Conservation (phyloP, 2,888 invertebrate genomes). For the Harpalus rubripes region DNA sequence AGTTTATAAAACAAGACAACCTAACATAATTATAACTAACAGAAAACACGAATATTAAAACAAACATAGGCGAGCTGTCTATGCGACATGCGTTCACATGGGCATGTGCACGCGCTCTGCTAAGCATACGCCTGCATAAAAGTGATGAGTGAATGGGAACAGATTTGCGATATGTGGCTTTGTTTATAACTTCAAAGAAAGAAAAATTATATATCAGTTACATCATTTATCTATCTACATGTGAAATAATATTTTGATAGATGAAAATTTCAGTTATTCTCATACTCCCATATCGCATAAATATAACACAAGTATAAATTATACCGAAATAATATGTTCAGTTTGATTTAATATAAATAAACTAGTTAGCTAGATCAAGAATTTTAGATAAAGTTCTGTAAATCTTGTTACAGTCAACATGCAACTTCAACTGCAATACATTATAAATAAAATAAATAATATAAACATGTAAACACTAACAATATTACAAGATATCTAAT, state of each 20-base stretch:
- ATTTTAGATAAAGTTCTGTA: no score
- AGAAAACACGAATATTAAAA: slow-evolving; percentile 61
- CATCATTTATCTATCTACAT: slow-evolving; percentile 50
- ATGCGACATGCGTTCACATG: slow-evolving; percentile 44
- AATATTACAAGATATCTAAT: no score
- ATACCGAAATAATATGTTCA: neutral
- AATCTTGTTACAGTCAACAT: no score
- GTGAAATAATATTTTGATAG: slow-evolving; percentile 49
- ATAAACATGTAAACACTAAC: no score
- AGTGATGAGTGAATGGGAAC: slow-evolving; percentile 44
- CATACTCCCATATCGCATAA: neutral
- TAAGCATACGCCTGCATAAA: slow-evolving; percentile 5
- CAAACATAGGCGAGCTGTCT: slow-evolving; percentile 52
- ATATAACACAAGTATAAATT: no score
- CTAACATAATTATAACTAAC: slow-evolving; percentile 54
- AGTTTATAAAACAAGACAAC: slow-evolving; percentile 55
- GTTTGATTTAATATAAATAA: no score
- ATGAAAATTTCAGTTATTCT: neutral
- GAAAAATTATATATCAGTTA: slow-evolving; percentile 41
- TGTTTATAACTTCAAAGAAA: slow-evolving; percentile 21
- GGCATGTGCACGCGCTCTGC: neutral
- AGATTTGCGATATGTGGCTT: slow-evolving; percentile 30
- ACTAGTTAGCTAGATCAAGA: no score
- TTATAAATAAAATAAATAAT: no score
- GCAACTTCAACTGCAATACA: no score